Evolutionary conservation across 2,797 vertebrate genomes (phyloP).

Genomic region (Rhabdomys pumilio): DNA sequence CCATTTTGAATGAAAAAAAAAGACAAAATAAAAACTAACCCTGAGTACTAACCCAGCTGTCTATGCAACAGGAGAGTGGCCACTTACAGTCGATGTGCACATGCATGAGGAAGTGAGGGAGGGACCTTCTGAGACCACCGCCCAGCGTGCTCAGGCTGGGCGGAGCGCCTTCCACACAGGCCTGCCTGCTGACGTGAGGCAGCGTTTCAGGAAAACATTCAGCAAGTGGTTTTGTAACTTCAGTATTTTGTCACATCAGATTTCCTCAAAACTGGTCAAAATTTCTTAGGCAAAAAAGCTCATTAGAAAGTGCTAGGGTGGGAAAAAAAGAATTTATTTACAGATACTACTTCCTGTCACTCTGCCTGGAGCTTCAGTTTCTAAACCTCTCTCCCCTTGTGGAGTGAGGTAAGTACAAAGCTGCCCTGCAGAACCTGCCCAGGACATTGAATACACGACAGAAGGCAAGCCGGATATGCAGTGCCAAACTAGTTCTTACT

Average conservation of each 20-base stretch:
- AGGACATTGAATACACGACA: too few relatives aligned
- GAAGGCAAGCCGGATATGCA: too few relatives aligned
- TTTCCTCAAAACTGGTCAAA: not conserved
- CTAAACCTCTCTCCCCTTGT: conserved; percentile 48
- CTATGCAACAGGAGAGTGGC: conserved; percentile 83
- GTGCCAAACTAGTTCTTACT: fast-evolving
- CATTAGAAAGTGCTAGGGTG: not conserved
- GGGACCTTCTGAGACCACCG: conserved; percentile 77
- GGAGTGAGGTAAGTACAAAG: conserved; percentile 61
- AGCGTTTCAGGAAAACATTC: not conserved
- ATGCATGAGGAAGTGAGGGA: conserved; percentile 88
- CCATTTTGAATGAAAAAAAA: conserved; percentile 88
- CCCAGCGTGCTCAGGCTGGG: conserved; percentile 87
- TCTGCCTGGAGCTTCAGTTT: not conserved
- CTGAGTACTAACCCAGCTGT: conserved; percentile 91
- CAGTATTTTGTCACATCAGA: not conserved
- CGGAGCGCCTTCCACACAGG: not conserved
- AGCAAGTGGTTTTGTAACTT: not conserved
- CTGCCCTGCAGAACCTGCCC: not conserved
- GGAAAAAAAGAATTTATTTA: not conserved
- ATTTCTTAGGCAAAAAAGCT: not conserved
- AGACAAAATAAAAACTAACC: conserved; percentile 92
- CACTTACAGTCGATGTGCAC: conserved; percentile 74
- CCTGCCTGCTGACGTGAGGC: conserved; percentile 19
- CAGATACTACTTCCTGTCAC: not conserved